Evolutionary conservation across 2,797 vertebrate species (phyloP), one percentile per base, ranked within the genome.

Genomic region (Loris lydekkerianus): DNA sequence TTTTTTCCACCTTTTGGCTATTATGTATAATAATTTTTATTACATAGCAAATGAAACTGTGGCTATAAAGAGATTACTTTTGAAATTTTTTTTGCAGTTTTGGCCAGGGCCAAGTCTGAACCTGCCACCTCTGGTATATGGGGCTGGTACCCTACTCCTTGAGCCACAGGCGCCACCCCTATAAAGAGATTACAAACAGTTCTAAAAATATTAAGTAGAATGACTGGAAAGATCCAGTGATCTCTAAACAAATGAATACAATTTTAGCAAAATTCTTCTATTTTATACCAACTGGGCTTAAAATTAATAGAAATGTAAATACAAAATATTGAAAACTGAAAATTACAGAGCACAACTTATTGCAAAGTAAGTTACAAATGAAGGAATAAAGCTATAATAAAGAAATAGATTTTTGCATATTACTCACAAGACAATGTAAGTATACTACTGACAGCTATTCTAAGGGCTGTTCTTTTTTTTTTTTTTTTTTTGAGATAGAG

Each of bases 271-370:
- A 78, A 61, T 40, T 67, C 43, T 93, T 90, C 60, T 29, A 61
- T 49, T 94, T 94, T 93, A n/a, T 77, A 91, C 73, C 73, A 91
- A 34, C 67, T 49, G 17, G 27, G 27, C 49, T 92, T 92, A 81
- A 87, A 95, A 75, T 67, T 23, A 67, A 86, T 60, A 87, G 70
- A 72, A 89, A 94, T 46, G 34, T 60, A 84, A 75, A 95, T 63
- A 87, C 0, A 93, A 76, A 84, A 87, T 60, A n/a, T 49, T 76
- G n/a, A 83, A 86, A 86, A n/a, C 40, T 76, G n/a, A 83, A 86
- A 86, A 86, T 61, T 34, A 89, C 5, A 31, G 9, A 77, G 34
- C 27, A 77, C 27, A 40, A 25, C n/a, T 81, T 80, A 78, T 4
- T 73, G 85, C 20, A 37, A 94, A 40, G 21, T 29, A 92, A 46